Evolutionary conservation across 2,888 invertebrate genomes (phyloP), one percentile per base, ranked within the genome.

Genomic region (Chorisops tibialis): DNA sequence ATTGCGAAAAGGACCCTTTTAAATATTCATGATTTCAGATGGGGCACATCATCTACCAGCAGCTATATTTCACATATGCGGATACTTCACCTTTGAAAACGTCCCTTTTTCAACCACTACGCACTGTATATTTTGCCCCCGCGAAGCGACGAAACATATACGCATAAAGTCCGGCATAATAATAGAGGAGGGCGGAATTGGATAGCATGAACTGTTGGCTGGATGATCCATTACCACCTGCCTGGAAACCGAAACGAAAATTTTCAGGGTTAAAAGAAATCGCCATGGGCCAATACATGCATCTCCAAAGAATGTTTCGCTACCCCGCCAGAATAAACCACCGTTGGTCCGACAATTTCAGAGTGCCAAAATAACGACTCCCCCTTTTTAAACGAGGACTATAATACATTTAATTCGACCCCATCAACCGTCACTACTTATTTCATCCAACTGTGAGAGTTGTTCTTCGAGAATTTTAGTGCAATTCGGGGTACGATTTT

Each of bases 231-330:
- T 18, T 1, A 11, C 22, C 18, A 48, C 35, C 35, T 16, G 9
- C 24, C 30, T 37, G 16, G 6, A 4, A 4, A 38, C 38, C n/a
- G 18, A 21, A 22, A 11, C 52, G 38, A 52, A 52, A 50, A 52
- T 24, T 50, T 52, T 38, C 52, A 52, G 52, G 52, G 52, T 52
- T 52, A 52, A 52, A 52, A 39, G 39, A 18, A 38, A 21, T 38
- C 7, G 39, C 52, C 52, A 38, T 52, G 52, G 38, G 38, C 39
- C 21, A 21, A 22, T 14, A 5, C 6, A 14, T 19, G n/a, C 37
- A 39, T 22, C 37, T 50, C 37, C 11, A 30, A 50, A 50, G 37
- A 37, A 30, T 50, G 50, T 11, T 35, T 14, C 22, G 21, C 18
- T n/a, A 21, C 45, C 16, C 11, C 6, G 12, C 16, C 19, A 18